Evolutionary conservation across 2,797 vertebrate species (phyloP), one percentile per base, ranked within the genome.

Genomic region (Acanthiza pusilla): DNA sequence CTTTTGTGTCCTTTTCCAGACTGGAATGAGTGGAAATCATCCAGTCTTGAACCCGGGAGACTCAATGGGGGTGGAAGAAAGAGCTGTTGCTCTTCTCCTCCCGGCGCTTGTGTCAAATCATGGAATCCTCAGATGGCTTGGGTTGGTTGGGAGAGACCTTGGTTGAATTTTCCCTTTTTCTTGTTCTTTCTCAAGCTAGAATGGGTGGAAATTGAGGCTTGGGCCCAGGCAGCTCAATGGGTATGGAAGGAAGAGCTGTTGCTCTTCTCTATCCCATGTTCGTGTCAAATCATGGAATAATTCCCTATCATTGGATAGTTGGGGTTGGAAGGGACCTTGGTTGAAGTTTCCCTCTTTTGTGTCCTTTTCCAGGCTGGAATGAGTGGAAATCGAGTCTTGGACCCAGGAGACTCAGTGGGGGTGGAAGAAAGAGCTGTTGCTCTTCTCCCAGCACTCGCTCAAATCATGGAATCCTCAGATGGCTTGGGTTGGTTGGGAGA

Each of bases 91-190:
- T 48, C 29, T 68, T 42, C 34, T 29, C 19, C 32, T 4, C 5
- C 9, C 51, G 0, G 0, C 0, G 0, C 13, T 47, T 0, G 1
- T 0, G 0, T 13, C 22, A 7, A 57, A 22, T 22, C 29, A 6
- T 0, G 1, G 13, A 21, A 16, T 1, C 7, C 3, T 22, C 0
- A 7, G 9, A 1, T 27, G 11, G 8, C 5, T 38, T 4, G 16
- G 16, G 12, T 30, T 38, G 16, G 12, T 30, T 38, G 55, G 71
- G 3, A 74, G 5, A 4, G 13, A 20, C 1, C 29, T 42, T 27
- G 30, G 15, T 34, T 62, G 58, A 51, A 4, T 2, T 50, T 51
- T 0, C 23, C 17, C 5, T 43, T 14, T 11, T 13, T 13, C 43
- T 2, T 32, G 43, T 16, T 2, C 7, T 57, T 72, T 29, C 27